A percentile compares a stretch with the other conserved stretches of the same genome.
Evolutionary conservation across 1,140 invertebrate species (phyloP).

Genomic region (Lamellibrachia luymesi): DNA sequence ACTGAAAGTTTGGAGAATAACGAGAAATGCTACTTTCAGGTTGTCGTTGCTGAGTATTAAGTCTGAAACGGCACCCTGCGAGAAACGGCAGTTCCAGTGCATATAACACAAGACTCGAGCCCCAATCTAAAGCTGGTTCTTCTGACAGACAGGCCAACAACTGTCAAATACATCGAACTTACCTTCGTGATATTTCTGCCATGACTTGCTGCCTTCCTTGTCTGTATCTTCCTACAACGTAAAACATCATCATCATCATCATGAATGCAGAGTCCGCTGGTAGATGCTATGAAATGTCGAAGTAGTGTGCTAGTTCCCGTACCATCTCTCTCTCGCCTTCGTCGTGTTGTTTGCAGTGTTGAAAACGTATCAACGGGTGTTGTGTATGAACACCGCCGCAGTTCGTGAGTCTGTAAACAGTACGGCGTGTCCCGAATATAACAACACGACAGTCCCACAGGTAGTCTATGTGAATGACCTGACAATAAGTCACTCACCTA

Average conservation of each 20-base stretch:
- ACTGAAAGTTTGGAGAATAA: not conserved
- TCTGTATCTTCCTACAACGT: not conserved
- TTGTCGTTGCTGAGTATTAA: no score
- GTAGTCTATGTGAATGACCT: not conserved
- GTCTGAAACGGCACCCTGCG: no score
- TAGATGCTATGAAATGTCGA: not conserved
- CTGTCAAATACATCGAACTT: conserved; percentile 17
- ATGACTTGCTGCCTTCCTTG: not conserved
- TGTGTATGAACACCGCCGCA: not conserved
- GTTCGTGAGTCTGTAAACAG: not conserved
- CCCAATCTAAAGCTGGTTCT: no score
- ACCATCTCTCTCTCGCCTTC: not conserved
- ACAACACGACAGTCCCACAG: not conserved
- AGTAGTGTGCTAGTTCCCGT: not conserved
- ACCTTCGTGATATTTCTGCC: not conserved
- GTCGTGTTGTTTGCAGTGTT: not conserved
- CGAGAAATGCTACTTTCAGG: no score
- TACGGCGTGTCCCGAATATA: not conserved
- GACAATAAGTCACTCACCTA: not conserved
- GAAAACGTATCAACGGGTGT: not conserved
- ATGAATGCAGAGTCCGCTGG: not conserved
- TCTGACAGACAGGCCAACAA: not conserved
- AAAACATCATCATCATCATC: not conserved
- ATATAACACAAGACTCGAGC: no score
- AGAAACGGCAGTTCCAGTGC: no score